Evolutionary conservation across 1,140 invertebrate species (phyloP).

Genomic region (Aphelenchoides besseyi): DNA sequence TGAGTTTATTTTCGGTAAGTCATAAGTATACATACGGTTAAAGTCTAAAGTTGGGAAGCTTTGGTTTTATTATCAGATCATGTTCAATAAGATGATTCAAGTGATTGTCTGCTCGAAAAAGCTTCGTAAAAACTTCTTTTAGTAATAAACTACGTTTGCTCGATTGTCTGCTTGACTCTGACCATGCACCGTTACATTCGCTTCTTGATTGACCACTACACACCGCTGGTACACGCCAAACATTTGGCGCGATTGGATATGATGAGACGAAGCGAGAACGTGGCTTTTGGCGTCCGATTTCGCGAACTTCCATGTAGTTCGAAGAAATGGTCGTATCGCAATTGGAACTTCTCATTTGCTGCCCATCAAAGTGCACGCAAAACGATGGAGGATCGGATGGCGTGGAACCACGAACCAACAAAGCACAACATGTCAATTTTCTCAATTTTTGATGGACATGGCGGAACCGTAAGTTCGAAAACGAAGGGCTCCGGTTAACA

Average conservation of each 20-base stretch:
- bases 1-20: too few species aligned
- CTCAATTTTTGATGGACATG: conserved; percentile 37
- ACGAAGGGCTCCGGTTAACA: neutral
- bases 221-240: conserved; percentile 21
- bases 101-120: too few species aligned
- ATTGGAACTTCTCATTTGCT: conserved; percentile 28
- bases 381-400: conserved; percentile 33
- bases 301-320: neutral
- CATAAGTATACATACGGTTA: too few species aligned
- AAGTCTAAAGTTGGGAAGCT: too few species aligned
- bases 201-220: conserved; percentile 17
- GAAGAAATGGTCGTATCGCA: conserved; percentile 19
- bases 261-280: too few species aligned
- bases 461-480: conserved; percentile 26
- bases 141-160: conserved; percentile 19
- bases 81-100: too few species aligned
- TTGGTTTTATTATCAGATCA: too few species aligned
- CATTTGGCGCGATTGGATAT: conserved; percentile 8
- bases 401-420: conserved; percentile 25
- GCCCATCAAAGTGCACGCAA: conserved; percentile 18
- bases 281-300: too few species aligned
- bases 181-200: conserved; percentile 24
- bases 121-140: too few species aligned
- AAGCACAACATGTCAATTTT: conserved; percentile 28
- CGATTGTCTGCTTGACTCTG: conserved; percentile 13